Base-by-base conservation (phyloP, 64 coral and sea anemone species). In the Platygyra sinensis region DNA sequence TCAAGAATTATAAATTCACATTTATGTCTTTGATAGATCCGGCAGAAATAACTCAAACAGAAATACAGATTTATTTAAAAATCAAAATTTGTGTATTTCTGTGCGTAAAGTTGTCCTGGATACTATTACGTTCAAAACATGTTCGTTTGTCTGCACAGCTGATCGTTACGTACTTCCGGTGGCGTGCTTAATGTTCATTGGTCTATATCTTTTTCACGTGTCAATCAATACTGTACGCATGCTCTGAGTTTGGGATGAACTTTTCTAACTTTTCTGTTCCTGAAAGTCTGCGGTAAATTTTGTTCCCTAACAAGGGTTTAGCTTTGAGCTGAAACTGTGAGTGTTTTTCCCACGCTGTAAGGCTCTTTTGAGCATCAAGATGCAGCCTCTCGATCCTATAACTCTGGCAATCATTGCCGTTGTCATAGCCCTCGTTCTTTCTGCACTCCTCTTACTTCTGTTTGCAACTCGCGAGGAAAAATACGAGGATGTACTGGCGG, bases 401-500 rank as follows among this genome's bases (percentile, higher is more conserved):
- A 76, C 65, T 36, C 20, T 87, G 72, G 90, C 75, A 30, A 49
- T 84, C 28, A 62, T 87, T 46, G 83, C 90, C 24, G 83, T 92
- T 1, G 81, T 76, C 3, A 52, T 75, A 54, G 76, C 83, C 8
- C 14, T 92, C 52, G 67, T 63, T n/a, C 75, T 92, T 30, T 92
- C 90, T 78, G 46, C 76, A 27, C 59, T 92, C 60, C 72, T 92
- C 20, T 54, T 92, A 20, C 82, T 65, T 32, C 85, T 92, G 28
- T 87, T 92, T 76, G 28, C 80, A 50, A 52, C 80, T 24, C 90
- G 90, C 52, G 90, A 92, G 73, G 90, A 92, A 36, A 79, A 79
- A 67, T 92, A 79, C 27, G 90, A 92, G 61, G 90, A 92, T 85
- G 82, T 86, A 24, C 52, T 92, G 6, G 90, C 90, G 11, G 74